Evolutionary conservation across 2,797 vertebrate species (phyloP).

Genomic region (Myotis vivesi): DNA sequence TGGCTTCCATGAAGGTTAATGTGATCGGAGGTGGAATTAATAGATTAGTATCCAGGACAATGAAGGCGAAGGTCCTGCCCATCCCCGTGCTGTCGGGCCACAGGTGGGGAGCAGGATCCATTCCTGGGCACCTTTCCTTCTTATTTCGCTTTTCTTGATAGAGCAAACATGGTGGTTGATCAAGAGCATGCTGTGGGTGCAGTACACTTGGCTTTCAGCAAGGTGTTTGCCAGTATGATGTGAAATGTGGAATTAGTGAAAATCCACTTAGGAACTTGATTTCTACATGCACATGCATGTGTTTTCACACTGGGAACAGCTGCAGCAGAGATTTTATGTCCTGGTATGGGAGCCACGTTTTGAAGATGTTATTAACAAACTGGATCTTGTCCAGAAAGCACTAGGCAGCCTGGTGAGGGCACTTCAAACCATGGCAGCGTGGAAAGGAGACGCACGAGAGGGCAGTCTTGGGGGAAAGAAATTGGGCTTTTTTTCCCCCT

Average conservation of each 20-base stretch:
- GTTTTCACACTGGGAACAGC: neutral
- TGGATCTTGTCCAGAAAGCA: slow-evolving; percentile 25
- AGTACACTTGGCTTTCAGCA: neutral
- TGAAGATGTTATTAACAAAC: slow-evolving; percentile 28
- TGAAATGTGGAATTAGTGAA: neutral
- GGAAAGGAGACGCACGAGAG: neutral
- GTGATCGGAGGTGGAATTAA: neutral
- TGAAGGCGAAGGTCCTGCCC: neutral
- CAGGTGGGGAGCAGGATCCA: neutral
- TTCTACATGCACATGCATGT: neutral
- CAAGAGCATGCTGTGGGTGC: neutral
- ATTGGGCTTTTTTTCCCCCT: no score
- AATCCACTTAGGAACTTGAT: neutral
- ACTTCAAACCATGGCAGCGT: neutral
- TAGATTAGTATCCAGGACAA: neutral
- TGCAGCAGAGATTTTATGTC: neutral
- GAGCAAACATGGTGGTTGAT: neutral
- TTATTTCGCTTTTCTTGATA: neutral
- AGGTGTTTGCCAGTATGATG: neutral
- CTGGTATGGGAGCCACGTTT: neutral
- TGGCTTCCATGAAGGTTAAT: neutral
- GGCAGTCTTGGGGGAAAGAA: neutral
- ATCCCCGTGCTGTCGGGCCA: accelerated
- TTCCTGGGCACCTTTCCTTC: neutral
- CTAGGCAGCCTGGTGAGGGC: neutral